Evolutionary conservation across 2,113 vertebrate species (phyloP), one percentile per base, ranked within the genome.

Genomic region (Naja naja): DNA sequence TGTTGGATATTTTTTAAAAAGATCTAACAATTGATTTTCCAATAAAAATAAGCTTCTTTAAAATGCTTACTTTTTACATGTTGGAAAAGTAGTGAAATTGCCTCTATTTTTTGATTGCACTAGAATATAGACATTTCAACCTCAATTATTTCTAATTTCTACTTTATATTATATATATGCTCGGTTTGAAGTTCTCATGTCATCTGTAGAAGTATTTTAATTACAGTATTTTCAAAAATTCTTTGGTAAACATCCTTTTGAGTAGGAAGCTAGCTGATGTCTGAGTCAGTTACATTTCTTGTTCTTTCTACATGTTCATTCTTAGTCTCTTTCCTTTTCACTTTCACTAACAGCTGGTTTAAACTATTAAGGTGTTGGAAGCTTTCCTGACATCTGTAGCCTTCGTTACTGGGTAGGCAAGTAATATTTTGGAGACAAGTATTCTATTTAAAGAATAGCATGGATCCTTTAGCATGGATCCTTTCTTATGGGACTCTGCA

Each of bases 281-380:
- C 52, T 92, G 81, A 96, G 95, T 97, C 91, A 96, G 95, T 96
- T 96, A 95, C 86, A 96, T 97, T 97, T 98, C 96, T 97, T 97
- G 97, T 96, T 64, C 88, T 97, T 92, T 97, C 95, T 97, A 92
- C 93, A 95, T 97, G 92, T 97, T 98, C 96, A 97, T 96, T 97
- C 97, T 98, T 98, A 97, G 98, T 96, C 96, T 98, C 96, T 99
- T 97, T 98, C 98, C 97, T 98, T 98, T 98, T 97, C 60, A 98
- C 98, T 98, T 97, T 98, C 98, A 98, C 97, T 98, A 98, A 98
- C 98, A 99, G 98, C 98, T 98, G 98, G 97, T 97, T 98, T 99
- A 98, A 98, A 98, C 98, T 98, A 97, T 99, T 98, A 99, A 98
- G 95, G 97, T 98, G 95, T 98, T 97, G 97, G 97, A 98, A 98